Evolutionary conservation across 1,140 invertebrate species (phyloP).

Genomic region (Branchinecta lindahli): DNA sequence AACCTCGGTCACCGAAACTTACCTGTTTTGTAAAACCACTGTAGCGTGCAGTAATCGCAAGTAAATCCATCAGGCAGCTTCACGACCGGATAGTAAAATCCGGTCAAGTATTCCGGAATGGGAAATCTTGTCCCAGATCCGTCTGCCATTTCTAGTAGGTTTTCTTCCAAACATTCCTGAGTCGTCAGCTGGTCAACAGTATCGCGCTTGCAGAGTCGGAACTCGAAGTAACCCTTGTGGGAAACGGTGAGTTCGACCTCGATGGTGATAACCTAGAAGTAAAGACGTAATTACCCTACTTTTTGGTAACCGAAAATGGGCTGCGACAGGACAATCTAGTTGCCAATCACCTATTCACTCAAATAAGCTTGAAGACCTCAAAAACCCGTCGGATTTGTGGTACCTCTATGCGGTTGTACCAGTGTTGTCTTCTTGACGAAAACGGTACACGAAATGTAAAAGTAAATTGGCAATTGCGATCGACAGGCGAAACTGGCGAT

Average conservation of each 20-base stretch:
- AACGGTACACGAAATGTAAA: no score
- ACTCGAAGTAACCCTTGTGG: slow-evolving; percentile 40
- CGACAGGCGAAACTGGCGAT: no score
- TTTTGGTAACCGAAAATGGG: neutral
- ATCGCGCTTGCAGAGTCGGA: slow-evolving; percentile 44
- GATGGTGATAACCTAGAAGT: slow-evolving; percentile 28
- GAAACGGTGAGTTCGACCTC: slow-evolving; percentile 36
- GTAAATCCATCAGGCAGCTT: slow-evolving; percentile 46
- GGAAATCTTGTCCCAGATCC: slow-evolving; percentile 40
- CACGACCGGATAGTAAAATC: slow-evolving; percentile 54
- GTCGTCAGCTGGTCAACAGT: slow-evolving; percentile 33
- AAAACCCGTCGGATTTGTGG: no score
- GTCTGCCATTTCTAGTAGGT: slow-evolving; percentile 44
- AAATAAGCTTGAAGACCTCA: no score
- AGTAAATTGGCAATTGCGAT: no score
- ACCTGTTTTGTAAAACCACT: slow-evolving; percentile 58
- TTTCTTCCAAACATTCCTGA: slow-evolving; percentile 57
- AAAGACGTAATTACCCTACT: neutral
- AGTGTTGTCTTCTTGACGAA: no score
- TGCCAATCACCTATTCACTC: no score
- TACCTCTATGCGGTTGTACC: no score
- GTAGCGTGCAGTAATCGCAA: slow-evolving; percentile 59
- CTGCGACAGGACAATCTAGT: no score
- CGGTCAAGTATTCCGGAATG: slow-evolving; percentile 46
- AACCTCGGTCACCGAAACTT: neutral